A percentile compares a stretch with the other conserved stretches of the same genome.
Evolutionary conservation across 2,797 vertebrate species (phyloP).

Genomic region (Heterohyrax brucei): DNA sequence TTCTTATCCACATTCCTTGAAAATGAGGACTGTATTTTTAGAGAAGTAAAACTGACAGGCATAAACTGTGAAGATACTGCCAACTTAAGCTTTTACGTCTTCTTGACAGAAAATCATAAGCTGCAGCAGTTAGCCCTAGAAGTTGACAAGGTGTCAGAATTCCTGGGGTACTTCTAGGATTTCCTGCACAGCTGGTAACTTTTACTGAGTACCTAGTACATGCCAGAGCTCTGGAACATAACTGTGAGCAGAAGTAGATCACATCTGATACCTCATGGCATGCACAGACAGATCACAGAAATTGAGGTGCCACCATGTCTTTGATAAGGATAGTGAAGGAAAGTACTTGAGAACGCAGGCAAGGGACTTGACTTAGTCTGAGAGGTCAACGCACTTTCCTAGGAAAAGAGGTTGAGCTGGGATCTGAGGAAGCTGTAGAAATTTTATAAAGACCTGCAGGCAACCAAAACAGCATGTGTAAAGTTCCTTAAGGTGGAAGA

Average conservation of each 20-base stretch:
- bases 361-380: not conserved
- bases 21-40: conserved; percentile 56
- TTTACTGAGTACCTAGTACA: not conserved
- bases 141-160: not conserved
- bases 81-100: conserved; percentile 58
- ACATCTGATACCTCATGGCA: not conserved
- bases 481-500: not conserved
- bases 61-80: conserved; percentile 12
- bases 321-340: not conserved
- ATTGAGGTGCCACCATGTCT: not conserved
- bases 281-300: not conserved
- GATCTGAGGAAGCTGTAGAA: not conserved
- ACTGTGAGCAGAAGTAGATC: not conserved
- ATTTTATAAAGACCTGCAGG: not conserved
- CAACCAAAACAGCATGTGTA: not conserved
- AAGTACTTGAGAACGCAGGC: not conserved
- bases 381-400: not conserved
- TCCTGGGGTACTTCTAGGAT: not conserved
- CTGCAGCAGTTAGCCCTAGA: conserved; percentile 28
- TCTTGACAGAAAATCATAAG: conserved; percentile 43
- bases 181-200: not conserved
- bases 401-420: not conserved
- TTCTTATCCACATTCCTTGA: conserved; percentile 41
- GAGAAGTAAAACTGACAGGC: conserved; percentile 47
- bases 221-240: not conserved